phyloP scores from a whole-genome alignment of 2,797 vertebrate species.

The Lophius americanus region DNA sequence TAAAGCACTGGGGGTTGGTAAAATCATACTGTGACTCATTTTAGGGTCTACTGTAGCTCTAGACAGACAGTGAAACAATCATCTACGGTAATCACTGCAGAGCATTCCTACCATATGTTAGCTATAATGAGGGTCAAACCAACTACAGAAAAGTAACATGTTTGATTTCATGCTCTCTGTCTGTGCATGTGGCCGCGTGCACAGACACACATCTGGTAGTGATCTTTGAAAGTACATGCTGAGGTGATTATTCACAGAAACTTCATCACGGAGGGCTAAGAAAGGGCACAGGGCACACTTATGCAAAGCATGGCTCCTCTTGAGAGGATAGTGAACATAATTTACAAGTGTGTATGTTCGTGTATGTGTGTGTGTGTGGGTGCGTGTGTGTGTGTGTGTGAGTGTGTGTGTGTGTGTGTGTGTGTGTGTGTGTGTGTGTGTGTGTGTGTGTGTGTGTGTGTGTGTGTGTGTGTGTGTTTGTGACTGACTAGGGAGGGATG shows the following conservation, averaged over 20 bases:
- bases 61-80: background rate
- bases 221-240: constrained; percentile 49
- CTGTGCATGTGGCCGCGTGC: background rate
- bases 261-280: constrained; percentile 12
- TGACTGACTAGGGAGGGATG: too few relatives aligned
- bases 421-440: too few relatives aligned
- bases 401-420: too few relatives aligned
- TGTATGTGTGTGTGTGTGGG: too few relatives aligned
- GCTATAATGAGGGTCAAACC: constrained; percentile 6
- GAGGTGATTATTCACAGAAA: constrained; percentile 49
- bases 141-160: constrained; percentile 10
- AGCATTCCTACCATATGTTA: background rate
- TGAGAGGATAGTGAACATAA: background rate
- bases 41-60: background rate
- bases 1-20: background rate
- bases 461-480: too few relatives aligned
- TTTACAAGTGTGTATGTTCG: too few relatives aligned
- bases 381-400: too few relatives aligned
- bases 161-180: constrained; percentile 25
- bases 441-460: too few relatives aligned
- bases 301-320: constrained; percentile 12
- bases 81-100: background rate
- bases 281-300: constrained; percentile 16
- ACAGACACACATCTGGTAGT: constrained; percentile 52
- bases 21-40: background rate